Evolutionary conservation across 92 coral and sea anemone genomes (phyloP).

Genomic region (Desmophyllum pertusum): DNA sequence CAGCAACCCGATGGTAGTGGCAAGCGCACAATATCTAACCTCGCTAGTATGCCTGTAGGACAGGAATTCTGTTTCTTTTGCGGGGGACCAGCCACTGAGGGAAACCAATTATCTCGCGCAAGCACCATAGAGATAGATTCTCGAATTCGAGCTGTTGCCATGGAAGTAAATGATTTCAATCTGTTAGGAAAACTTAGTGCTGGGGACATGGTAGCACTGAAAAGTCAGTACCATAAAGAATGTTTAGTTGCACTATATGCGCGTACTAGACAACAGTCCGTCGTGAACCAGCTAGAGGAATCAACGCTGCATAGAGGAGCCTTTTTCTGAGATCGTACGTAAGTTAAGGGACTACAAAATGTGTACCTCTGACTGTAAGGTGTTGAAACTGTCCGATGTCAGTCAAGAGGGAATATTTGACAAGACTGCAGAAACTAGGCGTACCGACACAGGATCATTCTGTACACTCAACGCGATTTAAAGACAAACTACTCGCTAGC

Average conservation of each 20-base stretch:
- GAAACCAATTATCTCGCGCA: neutral
- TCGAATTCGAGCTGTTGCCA: neutral
- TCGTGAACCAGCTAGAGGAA: neutral
- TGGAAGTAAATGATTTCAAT: neutral
- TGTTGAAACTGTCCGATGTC: neutral
- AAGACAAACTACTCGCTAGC: constrained; percentile 1
- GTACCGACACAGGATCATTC: neutral
- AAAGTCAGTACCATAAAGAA: neutral
- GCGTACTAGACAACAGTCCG: neutral
- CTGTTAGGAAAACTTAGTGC: neutral
- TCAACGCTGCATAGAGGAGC: neutral
- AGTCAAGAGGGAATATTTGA: neutral
- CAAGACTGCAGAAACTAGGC: neutral
- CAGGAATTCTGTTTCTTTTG: neutral
- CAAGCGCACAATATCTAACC: neutral
- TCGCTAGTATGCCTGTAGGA: neutral
- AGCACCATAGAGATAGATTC: neutral
- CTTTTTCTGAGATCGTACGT: no score
- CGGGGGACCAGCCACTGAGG: neutral
- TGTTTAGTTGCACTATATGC: neutral
- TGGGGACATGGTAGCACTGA: neutral
- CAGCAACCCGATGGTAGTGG: no score
- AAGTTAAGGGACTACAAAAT: neutral
- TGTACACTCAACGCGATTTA: neutral
- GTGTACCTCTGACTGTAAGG: neutral